Evolutionary conservation across 2,113 vertebrate species (phyloP).

Genomic region (Charadrius vociferus): DNA sequence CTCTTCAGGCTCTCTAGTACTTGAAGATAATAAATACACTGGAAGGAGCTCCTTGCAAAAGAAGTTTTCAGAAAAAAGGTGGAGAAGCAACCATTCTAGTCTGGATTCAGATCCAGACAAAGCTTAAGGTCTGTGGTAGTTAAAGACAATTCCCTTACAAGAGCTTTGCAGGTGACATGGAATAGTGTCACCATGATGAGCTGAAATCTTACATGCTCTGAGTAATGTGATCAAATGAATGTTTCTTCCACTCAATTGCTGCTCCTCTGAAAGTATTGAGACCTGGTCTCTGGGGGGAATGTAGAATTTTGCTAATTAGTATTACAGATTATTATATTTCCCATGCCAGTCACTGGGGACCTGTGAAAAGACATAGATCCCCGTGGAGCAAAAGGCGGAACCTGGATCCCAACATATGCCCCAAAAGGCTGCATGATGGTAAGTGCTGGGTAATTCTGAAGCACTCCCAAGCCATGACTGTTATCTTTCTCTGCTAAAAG

Average conservation of each 20-base stretch:
- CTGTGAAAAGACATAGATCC: neutral
- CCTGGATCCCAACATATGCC: neutral
- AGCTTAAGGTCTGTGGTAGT: fast-evolving
- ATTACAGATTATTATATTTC: neutral
- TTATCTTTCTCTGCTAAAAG: conserved; percentile 34
- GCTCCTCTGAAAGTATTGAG: neutral
- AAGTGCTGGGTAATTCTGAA: neutral
- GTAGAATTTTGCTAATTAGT: neutral
- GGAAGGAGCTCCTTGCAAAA: neutral
- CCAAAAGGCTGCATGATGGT: neutral
- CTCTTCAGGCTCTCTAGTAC: neutral
- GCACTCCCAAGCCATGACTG: neutral
- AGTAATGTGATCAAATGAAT: neutral
- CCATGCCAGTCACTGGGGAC: neutral
- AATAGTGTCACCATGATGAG: neutral
- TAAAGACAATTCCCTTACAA: neutral
- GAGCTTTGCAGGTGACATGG: neutral
- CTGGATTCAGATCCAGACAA: neutral
- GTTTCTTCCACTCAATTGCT: neutral
- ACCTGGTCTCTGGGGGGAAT: neutral
- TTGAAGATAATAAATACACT: neutral
- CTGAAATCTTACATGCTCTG: neutral
- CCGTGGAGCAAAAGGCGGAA: neutral
- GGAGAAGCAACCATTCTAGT: neutral
- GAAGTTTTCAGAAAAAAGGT: neutral